These are phyloP conservation scores for Atractosteus spatula DNA, from an alignment of 2,113 vertebrate species.

Conservation along the genomic window DNA sequence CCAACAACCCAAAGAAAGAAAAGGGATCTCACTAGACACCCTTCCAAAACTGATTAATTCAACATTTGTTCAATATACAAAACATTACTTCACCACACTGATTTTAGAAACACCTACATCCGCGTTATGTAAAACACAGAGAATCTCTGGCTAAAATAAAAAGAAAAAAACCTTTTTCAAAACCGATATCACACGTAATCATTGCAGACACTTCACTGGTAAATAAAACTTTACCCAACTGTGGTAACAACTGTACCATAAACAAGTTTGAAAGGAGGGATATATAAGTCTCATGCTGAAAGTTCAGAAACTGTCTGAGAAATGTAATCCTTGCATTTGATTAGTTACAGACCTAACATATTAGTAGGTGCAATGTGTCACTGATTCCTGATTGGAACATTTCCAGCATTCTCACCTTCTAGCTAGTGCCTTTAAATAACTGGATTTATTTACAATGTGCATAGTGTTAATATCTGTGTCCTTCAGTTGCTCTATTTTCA, in stretches of 20 bases:
- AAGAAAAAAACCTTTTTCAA: neutral
- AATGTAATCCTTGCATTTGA: conserved; percentile 43
- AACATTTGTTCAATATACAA: too few relatives aligned
- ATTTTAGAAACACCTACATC: neutral
- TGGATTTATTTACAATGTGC: conserved; percentile 69
- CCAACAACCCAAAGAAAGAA: too few relatives aligned
- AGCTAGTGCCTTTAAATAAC: conserved; percentile 68
- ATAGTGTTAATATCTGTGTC: conserved; percentile 69
- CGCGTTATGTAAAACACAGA: neutral
- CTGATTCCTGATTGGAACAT: conserved; percentile 56
- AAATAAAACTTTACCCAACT: conserved; percentile 18
- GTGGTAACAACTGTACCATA: conserved; percentile 26
- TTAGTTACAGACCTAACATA: conserved; percentile 54
- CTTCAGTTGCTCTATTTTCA: conserved; percentile 76
- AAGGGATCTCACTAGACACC: too few relatives aligned
- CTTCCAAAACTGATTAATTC: too few relatives aligned
- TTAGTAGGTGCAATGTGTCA: conserved; percentile 61
- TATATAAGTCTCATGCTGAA: conserved; percentile 41
- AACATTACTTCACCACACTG: too few relatives aligned
- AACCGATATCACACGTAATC: neutral
- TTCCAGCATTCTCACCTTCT: conserved; percentile 57
- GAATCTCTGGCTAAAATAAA: neutral
- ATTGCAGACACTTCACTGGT: neutral
- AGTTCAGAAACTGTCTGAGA: conserved; percentile 43
- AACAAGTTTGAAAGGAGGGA: conserved; percentile 35